Evolutionary conservation across 2,113 vertebrate species (phyloP).

Genomic region (Leptocoma aspasia): DNA sequence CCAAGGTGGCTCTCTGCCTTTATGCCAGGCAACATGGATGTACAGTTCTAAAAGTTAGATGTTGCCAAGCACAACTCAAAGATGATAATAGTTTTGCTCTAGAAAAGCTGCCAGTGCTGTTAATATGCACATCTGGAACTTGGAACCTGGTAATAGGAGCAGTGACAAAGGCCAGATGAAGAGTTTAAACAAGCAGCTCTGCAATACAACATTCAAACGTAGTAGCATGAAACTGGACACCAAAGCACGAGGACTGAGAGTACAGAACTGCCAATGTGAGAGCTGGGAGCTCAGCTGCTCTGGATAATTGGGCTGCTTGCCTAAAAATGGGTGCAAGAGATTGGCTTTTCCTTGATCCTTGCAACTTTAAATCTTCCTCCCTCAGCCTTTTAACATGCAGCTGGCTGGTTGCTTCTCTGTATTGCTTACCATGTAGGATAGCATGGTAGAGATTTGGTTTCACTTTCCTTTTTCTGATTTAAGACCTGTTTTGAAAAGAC

Average conservation of each 20-base stretch:
- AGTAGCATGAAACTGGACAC: neutral
- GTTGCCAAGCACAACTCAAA: neutral
- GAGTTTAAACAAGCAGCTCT: neutral
- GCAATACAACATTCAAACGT: neutral
- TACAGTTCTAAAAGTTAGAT: neutral
- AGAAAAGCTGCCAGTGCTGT: neutral
- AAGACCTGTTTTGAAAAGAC: neutral
- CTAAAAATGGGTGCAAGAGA: neutral
- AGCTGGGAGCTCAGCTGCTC: neutral
- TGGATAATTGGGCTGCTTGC: neutral
- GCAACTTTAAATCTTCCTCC: neutral
- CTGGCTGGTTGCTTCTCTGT: neutral
- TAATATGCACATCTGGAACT: neutral
- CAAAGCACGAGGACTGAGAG: neutral
- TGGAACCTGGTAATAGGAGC: neutral
- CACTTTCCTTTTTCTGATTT: neutral
- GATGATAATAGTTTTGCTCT: neutral
- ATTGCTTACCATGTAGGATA: fast-evolving
- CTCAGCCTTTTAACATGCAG: fast-evolving
- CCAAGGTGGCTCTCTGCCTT: neutral
- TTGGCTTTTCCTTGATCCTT: neutral
- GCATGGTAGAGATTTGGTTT: neutral
- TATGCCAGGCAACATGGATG: neutral
- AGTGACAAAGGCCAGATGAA: neutral
- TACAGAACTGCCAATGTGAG: fast-evolving